Conservation (phyloP, 2,888 invertebrate species). For the Gryllus longicercus region DNA sequence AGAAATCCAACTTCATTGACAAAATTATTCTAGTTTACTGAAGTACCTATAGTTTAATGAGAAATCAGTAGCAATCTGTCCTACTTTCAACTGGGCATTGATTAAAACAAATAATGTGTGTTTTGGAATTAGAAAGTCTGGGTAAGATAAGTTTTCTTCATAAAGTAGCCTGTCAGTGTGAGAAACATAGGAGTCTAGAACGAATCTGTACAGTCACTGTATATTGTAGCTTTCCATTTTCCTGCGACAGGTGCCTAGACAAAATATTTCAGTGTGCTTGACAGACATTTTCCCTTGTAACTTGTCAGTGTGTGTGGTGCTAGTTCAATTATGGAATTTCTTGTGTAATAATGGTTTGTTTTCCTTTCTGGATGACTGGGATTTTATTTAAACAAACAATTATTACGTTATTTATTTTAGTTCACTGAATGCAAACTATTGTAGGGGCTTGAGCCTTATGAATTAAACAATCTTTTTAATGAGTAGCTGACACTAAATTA, state of each 20-base stretch:
- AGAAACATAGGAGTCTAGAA: neutral
- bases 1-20: too few relatives aligned
- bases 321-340: neutral
- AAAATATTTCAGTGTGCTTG: slow-evolving; percentile 11
- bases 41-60: neutral
- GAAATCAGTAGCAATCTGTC: neutral
- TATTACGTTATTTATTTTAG: neutral
- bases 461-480: slow-evolving; percentile 10
- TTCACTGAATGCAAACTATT: neutral
- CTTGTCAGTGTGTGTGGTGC: neutral
- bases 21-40: neutral
- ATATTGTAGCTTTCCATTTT: neutral
- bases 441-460: neutral
- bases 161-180: neutral
- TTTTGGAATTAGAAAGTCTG: neutral
- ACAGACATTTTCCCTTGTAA: neutral
- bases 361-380: neutral
- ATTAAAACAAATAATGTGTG: neutral
- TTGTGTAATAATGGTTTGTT: neutral
- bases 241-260: slow-evolving; percentile 8
- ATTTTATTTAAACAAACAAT: neutral
- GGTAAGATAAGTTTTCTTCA: neutral
- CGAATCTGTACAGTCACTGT: neutral
- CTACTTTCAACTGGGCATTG: slow-evolving; percentile 3
- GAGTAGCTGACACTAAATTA: neutral